Conservation (phyloP, 2,797 vertebrate genomes). For the Leontocebus nigricollis region DNA sequence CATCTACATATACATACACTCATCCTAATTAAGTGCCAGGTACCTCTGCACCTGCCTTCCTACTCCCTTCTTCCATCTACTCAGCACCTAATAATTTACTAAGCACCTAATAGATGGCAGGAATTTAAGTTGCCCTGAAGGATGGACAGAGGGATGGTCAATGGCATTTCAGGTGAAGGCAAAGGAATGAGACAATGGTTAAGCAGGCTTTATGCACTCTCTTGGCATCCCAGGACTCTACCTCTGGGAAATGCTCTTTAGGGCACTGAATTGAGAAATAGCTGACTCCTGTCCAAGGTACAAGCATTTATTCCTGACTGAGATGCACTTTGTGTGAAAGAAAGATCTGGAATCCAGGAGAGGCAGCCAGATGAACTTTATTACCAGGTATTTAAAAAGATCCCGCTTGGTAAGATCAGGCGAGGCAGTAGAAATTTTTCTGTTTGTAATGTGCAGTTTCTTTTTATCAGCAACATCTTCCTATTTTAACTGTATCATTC, state of each 20-base stretch:
- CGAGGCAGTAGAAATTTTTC: not conserved
- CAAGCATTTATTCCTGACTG: not conserved
- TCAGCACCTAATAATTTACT: not conserved
- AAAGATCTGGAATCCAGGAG: not conserved
- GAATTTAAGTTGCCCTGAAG: not conserved
- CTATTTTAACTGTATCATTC: not conserved
- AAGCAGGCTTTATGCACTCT: constrained; percentile 1
- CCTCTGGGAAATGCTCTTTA: not conserved
- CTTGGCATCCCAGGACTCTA: not conserved
- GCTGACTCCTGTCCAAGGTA: not conserved
- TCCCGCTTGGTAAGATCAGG: not conserved
- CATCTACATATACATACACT: not conserved
- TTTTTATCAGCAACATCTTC: not conserved
- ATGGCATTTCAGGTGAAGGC: not conserved
- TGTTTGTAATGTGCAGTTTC: not conserved
- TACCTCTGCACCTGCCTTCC: not conserved
- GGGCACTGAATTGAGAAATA: not conserved
- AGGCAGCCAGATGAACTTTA: not conserved
- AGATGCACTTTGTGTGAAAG: not conserved
- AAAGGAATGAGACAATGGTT: not conserved
- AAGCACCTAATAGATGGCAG: not conserved
- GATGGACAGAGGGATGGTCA: not conserved
- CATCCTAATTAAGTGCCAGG: not conserved
- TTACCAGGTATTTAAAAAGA: constrained; percentile 1
- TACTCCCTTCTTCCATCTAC: not conserved